Percentiles rank a stretch among this genome's conserved stretches.
Conservation (phyloP, 2,113 vertebrate species). For the Heterotilapia buettikoferi region DNA sequence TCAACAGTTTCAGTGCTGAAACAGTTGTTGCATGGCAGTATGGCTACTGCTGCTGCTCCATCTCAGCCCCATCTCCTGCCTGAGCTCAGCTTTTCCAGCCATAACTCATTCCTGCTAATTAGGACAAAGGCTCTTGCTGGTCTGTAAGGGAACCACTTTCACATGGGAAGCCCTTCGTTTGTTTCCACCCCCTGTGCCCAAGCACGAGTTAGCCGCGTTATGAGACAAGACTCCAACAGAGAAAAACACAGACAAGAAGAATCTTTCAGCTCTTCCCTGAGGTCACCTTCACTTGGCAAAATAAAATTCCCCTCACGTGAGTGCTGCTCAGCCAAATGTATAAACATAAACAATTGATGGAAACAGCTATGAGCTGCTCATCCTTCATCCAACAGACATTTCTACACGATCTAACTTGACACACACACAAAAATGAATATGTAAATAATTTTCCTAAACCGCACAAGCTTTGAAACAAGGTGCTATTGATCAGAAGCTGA, state of each 20-base stretch:
- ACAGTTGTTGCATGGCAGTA: neutral
- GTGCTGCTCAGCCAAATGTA: slow-evolving; percentile 2
- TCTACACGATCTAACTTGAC: slow-evolving; percentile 15
- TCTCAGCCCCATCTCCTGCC: slow-evolving; percentile 13
- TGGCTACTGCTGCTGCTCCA: slow-evolving; percentile 5
- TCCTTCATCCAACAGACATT: slow-evolving; percentile 7
- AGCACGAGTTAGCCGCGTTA: neutral
- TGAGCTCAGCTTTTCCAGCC: slow-evolving; percentile 64
- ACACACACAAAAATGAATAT: neutral
- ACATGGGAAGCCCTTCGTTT: slow-evolving; percentile 32
- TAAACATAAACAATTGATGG: slow-evolving; percentile 32
- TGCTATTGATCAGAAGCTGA: slow-evolving; percentile 24
- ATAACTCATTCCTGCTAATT: slow-evolving; percentile 39
- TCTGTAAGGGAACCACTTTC: slow-evolving; percentile 46
- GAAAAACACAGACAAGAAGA: slow-evolving; percentile 1
- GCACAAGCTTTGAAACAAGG: slow-evolving; percentile 18
- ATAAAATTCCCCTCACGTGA: slow-evolving; percentile 23
- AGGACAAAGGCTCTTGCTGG: slow-evolving; percentile 11
- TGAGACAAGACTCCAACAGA: neutral
- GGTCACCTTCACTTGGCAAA: slow-evolving; percentile 10
- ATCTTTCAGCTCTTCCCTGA: slow-evolving; percentile 21
- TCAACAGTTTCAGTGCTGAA: slow-evolving; percentile 1
- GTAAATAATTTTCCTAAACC: slow-evolving; percentile 25
- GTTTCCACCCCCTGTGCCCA: slow-evolving; percentile 20
- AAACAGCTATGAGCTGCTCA: slow-evolving; percentile 27